A percentile compares a stretch with the other conserved stretches of the same genome.
phyloP scores from a whole-genome alignment of 2,888 invertebrate species.

The Kryphioiulus occultus region DNA sequence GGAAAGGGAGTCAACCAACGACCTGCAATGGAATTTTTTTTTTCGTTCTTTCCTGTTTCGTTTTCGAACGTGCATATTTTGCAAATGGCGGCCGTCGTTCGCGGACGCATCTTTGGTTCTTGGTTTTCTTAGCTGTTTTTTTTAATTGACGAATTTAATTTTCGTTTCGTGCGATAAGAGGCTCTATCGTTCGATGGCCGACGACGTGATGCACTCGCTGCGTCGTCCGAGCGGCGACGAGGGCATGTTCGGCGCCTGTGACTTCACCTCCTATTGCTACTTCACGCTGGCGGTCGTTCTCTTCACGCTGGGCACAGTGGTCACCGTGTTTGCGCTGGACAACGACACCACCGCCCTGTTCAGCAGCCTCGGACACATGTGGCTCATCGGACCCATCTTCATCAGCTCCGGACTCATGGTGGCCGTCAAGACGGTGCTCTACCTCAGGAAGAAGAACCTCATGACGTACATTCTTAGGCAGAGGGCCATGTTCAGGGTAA shows the following conservation, averaged over 20 bases:
- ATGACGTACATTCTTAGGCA: constrained; percentile 55
- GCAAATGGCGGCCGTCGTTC: no score
- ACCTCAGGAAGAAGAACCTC: constrained; percentile 56
- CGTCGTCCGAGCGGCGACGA: not conserved
- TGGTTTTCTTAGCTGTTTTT: no score
- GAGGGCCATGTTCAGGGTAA: constrained; percentile 55
- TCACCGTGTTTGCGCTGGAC: constrained; percentile 55
- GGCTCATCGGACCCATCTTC: constrained; percentile 57
- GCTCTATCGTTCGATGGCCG: no score
- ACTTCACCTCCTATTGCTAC: constrained; percentile 56
- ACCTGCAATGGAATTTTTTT: no score
- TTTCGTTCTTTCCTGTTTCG: no score
- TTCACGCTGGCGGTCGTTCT: constrained; percentile 55
- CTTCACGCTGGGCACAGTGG: constrained; percentile 56
- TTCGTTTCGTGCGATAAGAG: no score
- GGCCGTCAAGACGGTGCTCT: constrained; percentile 56
- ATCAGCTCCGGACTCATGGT: constrained; percentile 57
- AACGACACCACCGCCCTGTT: constrained; percentile 54
- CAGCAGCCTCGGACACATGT: constrained; percentile 56
- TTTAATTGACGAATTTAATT: no score
- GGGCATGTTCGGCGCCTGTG: constrained; percentile 52
- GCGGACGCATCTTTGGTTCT: no score
- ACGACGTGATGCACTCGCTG: no score
- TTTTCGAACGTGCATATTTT: no score
- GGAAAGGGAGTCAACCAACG: no score